Base-by-base conservation (phyloP, 2,888 invertebrate species). In the Drosophila austrosaltans region DNA sequence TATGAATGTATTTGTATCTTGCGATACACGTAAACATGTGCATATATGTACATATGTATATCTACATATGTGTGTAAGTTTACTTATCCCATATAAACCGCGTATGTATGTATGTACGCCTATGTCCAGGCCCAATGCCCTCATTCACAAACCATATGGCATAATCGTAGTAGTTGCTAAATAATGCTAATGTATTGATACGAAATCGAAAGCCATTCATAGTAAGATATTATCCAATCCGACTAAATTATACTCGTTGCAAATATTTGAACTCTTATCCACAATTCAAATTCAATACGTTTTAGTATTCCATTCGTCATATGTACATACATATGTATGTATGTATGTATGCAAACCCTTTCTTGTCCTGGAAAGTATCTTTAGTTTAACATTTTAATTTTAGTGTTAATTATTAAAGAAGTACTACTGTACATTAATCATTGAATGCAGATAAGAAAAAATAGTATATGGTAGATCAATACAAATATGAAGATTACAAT, bases 111-210 rank as follows among this genome's bases (percentile, higher is more conserved):
- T 60, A 39, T 22, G 22, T 48, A 12, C 48, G 8, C 12, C 36
- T 36, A 22, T 40, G 42, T 42, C 22, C 30, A 61, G 32, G 53
- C 58, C 53, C 53, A 48, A 48, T 53, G 57, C 67, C 57, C 53
- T 67, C 57, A 67, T 53, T 40, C 61, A 12, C 22, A 53, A 30
- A 53, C 16, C 48, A 48, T 48, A 25, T 48, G 48, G 10, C 48
- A 25, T 48, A 48, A 48, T 48, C 48, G 12, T 59, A 25, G 40
- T 59, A 42, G 57, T 22, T 22, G 36, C 57, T 57, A 48, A 48
- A 48, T 48, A 25, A 25, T 57, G 57, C 57, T 57, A 57, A 57
- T 39, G 39, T 28, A 44, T 59, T 28, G 22, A 40, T 39, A 53
- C 28, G 40, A 63, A 63, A 63, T 54, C 39, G 54, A 63, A 63